Conservation (phyloP, 2,113 vertebrate genomes). For the Saimiri boliviensis region DNA sequence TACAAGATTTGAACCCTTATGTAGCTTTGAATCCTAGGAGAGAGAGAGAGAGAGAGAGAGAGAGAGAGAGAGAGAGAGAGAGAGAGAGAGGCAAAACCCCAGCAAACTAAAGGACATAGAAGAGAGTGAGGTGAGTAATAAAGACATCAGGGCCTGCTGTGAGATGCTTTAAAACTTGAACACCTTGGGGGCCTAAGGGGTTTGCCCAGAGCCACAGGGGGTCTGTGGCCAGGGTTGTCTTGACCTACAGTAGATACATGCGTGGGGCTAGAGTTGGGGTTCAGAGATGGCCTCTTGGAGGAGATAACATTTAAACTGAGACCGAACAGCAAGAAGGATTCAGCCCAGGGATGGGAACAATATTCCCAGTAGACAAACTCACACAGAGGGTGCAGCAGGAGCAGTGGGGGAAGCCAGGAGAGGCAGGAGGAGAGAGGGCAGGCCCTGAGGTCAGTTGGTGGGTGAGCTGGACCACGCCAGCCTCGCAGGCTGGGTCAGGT, state of each 20-base stretch:
- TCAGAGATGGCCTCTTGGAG: not conserved
- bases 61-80: not conserved
- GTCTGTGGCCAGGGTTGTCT: too few species aligned
- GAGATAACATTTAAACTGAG: not conserved
- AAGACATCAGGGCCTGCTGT: not conserved
- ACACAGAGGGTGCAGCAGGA: accelerated
- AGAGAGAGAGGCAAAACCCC: not conserved
- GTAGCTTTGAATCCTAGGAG: not conserved
- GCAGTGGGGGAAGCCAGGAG: accelerated
- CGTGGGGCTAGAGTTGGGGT: not conserved
- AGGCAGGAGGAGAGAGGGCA: not conserved
- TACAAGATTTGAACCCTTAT: accelerated
- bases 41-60: not conserved
- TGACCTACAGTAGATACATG: accelerated
- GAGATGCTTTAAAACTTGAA: too few species aligned
- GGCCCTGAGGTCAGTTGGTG: accelerated
- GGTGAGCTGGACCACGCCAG: accelerated
- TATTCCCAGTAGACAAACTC: not conserved
- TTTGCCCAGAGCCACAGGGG: too few species aligned
- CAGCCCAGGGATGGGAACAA: not conserved
- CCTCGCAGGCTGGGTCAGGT: accelerated
- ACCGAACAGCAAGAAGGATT: not conserved
- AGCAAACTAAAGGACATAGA: not conserved
- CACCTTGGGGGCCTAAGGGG: too few species aligned
- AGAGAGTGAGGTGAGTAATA: too few species aligned